Conservation (phyloP, 1,140 invertebrate species). For the Lamellibrachia luymesi region DNA sequence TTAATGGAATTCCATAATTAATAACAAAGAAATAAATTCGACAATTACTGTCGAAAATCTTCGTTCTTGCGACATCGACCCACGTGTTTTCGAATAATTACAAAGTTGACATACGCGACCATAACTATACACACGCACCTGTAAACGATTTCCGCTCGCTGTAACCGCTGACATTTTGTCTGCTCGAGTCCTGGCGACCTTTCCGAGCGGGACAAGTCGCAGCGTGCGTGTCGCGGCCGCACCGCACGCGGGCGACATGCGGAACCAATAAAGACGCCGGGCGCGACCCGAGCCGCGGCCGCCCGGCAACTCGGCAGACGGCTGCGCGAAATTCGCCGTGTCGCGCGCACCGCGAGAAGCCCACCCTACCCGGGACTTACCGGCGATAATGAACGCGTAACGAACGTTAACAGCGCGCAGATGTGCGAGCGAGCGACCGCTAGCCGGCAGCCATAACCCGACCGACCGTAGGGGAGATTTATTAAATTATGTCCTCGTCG, state of each 20-base stretch:
- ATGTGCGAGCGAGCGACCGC: not conserved
- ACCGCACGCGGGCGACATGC: not conserved
- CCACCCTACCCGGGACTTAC: not conserved
- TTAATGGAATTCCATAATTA: not conserved
- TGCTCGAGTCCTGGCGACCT: not conserved
- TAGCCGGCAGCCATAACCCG: not conserved
- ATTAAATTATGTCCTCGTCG: not conserved
- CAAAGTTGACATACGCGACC: not conserved
- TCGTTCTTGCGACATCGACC: not conserved
- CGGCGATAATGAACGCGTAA: not conserved
- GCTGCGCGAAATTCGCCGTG: not conserved
- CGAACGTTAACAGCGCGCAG: not conserved
- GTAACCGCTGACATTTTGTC: not conserved
- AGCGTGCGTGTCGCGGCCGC: not conserved
- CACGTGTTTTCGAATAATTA: not conserved
- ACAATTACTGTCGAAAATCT: not conserved
- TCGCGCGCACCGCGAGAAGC: not conserved
- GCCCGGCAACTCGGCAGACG: not conserved
- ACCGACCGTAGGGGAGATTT: not conserved
- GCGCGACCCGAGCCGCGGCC: not conserved
- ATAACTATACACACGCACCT: not conserved
- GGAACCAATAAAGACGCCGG: not conserved
- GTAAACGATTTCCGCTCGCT: not conserved
- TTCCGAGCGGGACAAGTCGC: not conserved
- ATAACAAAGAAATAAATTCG: not conserved